phyloP scores from a whole-genome alignment of 1,140 invertebrate species.

The Zeugodacus cucurbitae region DNA sequence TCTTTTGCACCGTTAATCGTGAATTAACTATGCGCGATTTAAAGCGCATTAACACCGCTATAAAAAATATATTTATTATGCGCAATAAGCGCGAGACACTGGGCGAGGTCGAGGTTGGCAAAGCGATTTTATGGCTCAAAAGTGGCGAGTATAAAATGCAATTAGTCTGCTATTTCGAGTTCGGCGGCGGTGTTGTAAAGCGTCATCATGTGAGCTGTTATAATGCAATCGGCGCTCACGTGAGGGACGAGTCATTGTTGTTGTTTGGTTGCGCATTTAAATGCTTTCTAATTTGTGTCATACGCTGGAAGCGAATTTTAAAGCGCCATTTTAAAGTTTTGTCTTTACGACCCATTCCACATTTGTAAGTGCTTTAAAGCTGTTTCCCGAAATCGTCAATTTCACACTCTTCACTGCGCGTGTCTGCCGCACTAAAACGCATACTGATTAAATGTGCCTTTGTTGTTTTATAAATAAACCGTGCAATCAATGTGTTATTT shows the following conservation, averaged over 20 bases:
- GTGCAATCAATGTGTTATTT: constrained; percentile 3
- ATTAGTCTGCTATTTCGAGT: neutral
- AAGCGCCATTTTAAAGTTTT: neutral
- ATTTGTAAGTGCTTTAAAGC: neutral
- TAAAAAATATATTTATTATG: neutral
- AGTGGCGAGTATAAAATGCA: constrained; percentile 1
- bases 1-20: neutral
- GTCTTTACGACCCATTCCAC: neutral
- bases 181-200: neutral
- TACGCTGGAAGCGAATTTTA: neutral
- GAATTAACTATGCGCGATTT: neutral
- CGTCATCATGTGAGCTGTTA: neutral
- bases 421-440: neutral
- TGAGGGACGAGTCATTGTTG: neutral
- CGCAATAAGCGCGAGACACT: neutral
- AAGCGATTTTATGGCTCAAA: neutral
- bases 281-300: neutral
- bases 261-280: neutral
- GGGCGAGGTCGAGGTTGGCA: neutral
- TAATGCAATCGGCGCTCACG: neutral
- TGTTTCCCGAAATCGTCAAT: too few species aligned
- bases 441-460: neutral
- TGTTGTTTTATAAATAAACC: constrained; percentile 26
- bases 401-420: neutral
- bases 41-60: neutral